phyloP scores from a whole-genome alignment of 1,140 invertebrate genomes.

The Hesperophylax magnus region DNA sequence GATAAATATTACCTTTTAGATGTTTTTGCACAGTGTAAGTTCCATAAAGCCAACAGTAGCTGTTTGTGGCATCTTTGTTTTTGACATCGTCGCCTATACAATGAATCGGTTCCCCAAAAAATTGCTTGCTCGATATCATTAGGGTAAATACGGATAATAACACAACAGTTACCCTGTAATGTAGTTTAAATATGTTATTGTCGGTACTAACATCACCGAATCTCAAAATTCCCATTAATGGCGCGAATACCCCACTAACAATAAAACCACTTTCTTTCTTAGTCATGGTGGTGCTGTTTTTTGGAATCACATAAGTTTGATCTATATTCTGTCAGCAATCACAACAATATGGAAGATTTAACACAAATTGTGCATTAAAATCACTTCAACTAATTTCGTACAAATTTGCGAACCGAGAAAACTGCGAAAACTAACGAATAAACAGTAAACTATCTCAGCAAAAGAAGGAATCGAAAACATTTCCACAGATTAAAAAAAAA shows the following conservation, averaged over 20 bases:
- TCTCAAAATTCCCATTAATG: constrained; percentile 2
- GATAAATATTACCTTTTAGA: constrained; percentile 61
- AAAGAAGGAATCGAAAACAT: no score
- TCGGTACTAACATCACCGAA: constrained; percentile 29
- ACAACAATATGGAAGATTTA: no score
- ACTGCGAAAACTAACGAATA: not conserved
- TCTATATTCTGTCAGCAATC: no score
- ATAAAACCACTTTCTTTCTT: not conserved
- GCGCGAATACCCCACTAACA: not conserved
- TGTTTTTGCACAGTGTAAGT: constrained; percentile 77
- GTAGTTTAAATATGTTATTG: constrained; percentile 59
- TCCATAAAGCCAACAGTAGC: constrained; percentile 85
- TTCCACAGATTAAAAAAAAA: no score
- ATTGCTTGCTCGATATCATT: constrained; percentile 79
- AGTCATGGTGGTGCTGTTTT: not conserved
- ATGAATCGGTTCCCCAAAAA: constrained; percentile 80
- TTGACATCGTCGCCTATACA: constrained; percentile 71
- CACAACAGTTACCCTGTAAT: constrained; percentile 78
- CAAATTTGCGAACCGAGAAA: not conserved
- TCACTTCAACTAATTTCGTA: no score
- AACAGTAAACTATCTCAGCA: not conserved
- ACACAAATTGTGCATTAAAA: no score
- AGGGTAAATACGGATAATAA: constrained; percentile 77
- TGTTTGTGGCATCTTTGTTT: constrained; percentile 75
- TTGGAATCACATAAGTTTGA: not conserved